Conservation (phyloP, 2,888 invertebrate species). For the Caradrina kadenii region DNA sequence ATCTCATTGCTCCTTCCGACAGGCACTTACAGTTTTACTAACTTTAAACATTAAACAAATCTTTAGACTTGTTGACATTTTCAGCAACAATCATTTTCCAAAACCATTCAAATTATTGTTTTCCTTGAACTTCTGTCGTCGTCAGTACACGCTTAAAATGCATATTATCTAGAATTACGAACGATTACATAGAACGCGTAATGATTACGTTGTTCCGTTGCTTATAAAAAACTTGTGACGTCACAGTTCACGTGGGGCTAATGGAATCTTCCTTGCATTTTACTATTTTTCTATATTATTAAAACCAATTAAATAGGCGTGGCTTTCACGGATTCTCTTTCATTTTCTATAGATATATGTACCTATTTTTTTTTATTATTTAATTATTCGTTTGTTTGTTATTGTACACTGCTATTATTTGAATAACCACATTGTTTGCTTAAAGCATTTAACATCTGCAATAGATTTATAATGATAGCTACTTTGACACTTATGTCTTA, state of each 20-base stretch:
- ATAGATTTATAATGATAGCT: too few species aligned
- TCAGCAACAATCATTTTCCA: too few species aligned
- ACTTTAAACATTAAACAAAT: too few species aligned
- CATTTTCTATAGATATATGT: neutral
- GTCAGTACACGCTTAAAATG: conserved; percentile 40
- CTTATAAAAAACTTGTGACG: conserved; percentile 29
- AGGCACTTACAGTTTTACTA: too few species aligned
- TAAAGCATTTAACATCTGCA: too few species aligned
- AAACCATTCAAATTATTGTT: neutral
- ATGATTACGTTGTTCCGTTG: conserved; percentile 34
- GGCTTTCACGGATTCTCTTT: neutral
- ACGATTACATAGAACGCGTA: conserved; percentile 48
- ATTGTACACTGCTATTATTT: neutral
- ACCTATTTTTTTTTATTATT: neutral
- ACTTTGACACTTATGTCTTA: neutral
- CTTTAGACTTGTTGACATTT: too few species aligned
- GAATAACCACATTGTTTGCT: too few species aligned
- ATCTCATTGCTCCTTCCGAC: too few species aligned
- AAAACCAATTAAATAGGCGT: neutral
- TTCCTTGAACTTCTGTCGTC: conserved; percentile 3
- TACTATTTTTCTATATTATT: conserved; percentile 13
- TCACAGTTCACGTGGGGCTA: conserved; percentile 8
- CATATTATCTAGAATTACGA: conserved; percentile 60
- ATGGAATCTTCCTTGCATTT: conserved; percentile 52
- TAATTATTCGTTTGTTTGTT: neutral